Base-by-base conservation (phyloP, 2,113 vertebrate genomes). In the Equus przewalskii region DNA sequence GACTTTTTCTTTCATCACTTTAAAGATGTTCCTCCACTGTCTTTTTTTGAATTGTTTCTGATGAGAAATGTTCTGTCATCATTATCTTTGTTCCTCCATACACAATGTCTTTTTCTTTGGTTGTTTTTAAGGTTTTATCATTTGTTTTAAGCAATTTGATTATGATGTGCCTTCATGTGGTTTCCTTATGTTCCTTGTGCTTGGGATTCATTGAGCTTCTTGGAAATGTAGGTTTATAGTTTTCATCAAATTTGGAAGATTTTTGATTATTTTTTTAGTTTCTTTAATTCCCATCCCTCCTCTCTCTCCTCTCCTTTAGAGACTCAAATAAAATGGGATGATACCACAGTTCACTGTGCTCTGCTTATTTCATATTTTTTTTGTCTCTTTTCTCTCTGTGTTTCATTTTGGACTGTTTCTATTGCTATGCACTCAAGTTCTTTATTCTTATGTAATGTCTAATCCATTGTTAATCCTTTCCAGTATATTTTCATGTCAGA, bases 221-320 rank as follows among this genome's bases (percentile, higher is more conserved):
- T 56, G 15, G 15, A 89, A 64, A 46, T 96, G 54, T 93, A 21
- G 22, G 24, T 93, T 91, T 95, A 69, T 51, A 83, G 21, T 89
- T 95, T 88, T 76, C 44, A 85, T 15, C 33, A 90, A 54, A 87
- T 70, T 58, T 81, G 22, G 21, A 82, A 86, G 33, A 54, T 44
- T 92, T 93, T 62, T 65, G 64, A n/a, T 15, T 4, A 73, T 51
- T 73, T 96, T 60, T n/a, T 69, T 15, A 64, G 8, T 67, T 56
- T 89, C 65, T 73, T 93, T 10, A 54, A 65, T 51, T 79, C 58
- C 44, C 89, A 14, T 76, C 12, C 24, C n/a, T 89, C 6, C 5
- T 49, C 2, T 62, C 24, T 81, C 28, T 72, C 51, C 18, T 94
- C 5, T 86, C 1, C 11, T 69, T 51, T 81, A 70, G 21, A 36